Conservation (phyloP, 2,888 invertebrate genomes). For the Horisme vitalbata region DNA sequence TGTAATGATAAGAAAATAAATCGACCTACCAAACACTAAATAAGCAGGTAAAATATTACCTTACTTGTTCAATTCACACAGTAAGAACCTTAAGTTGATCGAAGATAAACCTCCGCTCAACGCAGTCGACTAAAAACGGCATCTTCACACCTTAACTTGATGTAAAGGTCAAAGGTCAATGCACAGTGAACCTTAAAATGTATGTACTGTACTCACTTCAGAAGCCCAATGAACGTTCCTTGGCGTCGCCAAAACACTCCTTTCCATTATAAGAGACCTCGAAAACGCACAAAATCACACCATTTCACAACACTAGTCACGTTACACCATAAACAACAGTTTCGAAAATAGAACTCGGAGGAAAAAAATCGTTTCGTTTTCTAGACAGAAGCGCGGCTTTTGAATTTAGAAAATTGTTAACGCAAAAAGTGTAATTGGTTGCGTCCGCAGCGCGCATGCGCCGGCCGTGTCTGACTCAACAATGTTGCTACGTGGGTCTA, state of each 20-base stretch:
- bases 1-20: constrained; percentile 16
- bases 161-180: constrained; percentile 43
- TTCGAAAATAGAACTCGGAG: constrained; percentile 49
- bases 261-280: constrained; percentile 64
- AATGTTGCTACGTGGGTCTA: constrained; percentile 50
- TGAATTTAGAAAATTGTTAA: constrained; percentile 64
- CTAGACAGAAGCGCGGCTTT: constrained; percentile 53
- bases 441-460: constrained; percentile 59
- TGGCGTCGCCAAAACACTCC: constrained; percentile 71
- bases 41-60: constrained; percentile 4
- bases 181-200: constrained; percentile 28
- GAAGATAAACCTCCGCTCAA: too few relatives aligned
- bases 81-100: too few relatives aligned
- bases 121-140: too few relatives aligned
- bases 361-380: constrained; percentile 61
- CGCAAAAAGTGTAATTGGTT: constrained; percentile 63
- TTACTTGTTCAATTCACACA: constrained; percentile 18
- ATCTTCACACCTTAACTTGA: constrained; percentile 16
- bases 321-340: constrained; percentile 38
- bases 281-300: constrained; percentile 56
- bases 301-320: constrained; percentile 62
- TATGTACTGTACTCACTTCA: constrained; percentile 61
- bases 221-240: constrained; percentile 76
- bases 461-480: constrained; percentile 60
- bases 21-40: not conserved